phyloP scores from a whole-genome alignment of 2,888 invertebrate genomes.

The Parthenolecanium corni region DNA sequence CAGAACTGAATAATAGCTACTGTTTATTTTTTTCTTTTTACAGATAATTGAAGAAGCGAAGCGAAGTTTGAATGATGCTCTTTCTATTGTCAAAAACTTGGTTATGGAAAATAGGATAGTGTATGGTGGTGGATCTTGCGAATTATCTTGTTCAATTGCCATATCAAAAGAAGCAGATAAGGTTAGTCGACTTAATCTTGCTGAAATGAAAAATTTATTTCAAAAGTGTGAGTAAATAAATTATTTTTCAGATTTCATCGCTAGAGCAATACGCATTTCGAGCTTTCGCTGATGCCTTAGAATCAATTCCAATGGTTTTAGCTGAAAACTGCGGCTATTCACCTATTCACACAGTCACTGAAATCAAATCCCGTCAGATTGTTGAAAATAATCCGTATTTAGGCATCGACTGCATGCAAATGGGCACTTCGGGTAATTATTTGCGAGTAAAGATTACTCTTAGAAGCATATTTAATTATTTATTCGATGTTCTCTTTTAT shows the following conservation, averaged over 20 bases:
- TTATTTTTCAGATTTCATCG: slow-evolving; percentile 54
- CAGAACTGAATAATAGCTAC: too few species aligned
- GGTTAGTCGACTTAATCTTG: not conserved
- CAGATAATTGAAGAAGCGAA: slow-evolving; percentile 28
- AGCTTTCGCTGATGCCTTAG: slow-evolving; percentile 90
- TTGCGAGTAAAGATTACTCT: too few species aligned
- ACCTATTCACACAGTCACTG: slow-evolving; percentile 82
- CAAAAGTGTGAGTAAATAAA: too few species aligned
- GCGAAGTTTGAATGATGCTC: slow-evolving; percentile 22
- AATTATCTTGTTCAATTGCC: slow-evolving; percentile 22
- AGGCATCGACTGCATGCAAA: slow-evolving; percentile 89
- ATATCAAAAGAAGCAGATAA: slow-evolving; percentile 23
- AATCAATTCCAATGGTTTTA: slow-evolving; percentile 84
- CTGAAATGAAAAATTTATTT: not conserved
- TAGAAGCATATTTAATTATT: too few species aligned
- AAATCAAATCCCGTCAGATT: slow-evolving; percentile 80
- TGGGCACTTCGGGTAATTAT: slow-evolving; percentile 48
- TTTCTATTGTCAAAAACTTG: slow-evolving; percentile 23
- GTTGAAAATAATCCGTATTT: slow-evolving; percentile 71
- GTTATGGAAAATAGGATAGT: slow-evolving; percentile 21
- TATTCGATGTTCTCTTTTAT: too few species aligned
- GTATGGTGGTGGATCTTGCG: slow-evolving; percentile 26
- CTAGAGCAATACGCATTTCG: slow-evolving; percentile 96
- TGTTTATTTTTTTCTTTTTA: too few species aligned
- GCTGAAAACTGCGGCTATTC: slow-evolving; percentile 93